Evolutionary conservation across 2,113 vertebrate genomes (phyloP).

Genomic region (Cyprinus carpio): DNA sequence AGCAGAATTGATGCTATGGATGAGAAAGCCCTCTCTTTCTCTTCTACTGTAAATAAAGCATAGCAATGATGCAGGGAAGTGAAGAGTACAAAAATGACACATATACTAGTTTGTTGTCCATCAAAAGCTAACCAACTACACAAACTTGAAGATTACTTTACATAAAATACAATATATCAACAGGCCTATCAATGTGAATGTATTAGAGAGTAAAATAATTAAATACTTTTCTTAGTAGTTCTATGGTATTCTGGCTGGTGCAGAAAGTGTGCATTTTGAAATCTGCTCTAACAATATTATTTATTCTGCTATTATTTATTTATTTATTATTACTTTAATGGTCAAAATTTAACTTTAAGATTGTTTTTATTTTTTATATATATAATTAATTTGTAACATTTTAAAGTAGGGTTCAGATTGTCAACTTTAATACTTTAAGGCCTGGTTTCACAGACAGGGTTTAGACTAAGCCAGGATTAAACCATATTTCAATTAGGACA

Average conservation of each 20-base stretch:
- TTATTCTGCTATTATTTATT: neutral
- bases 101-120: neutral
- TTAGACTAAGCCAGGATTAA: too few species aligned
- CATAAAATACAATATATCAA: neutral
- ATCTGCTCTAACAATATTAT: neutral
- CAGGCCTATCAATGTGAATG: neutral
- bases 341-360: neutral
- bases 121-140: neutral
- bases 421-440: too few species aligned
- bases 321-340: neutral
- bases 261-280: neutral
- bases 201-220: neutral
- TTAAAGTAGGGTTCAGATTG: neutral
- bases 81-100: conserved; percentile 38
- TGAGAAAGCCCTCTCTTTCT: conserved; percentile 34
- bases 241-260: neutral
- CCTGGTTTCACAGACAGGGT: too few species aligned
- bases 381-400: neutral
- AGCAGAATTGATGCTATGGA: conserved; percentile 68
- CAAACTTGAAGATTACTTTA: neutral
- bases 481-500: too few species aligned
- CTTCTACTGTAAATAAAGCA: conserved; percentile 47
- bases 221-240: neutral
- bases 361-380: too few species aligned
- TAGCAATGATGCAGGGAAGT: neutral